phyloP scores from a whole-genome alignment of 2,113 vertebrate genomes.

The Amblyopsis rosae region DNA sequence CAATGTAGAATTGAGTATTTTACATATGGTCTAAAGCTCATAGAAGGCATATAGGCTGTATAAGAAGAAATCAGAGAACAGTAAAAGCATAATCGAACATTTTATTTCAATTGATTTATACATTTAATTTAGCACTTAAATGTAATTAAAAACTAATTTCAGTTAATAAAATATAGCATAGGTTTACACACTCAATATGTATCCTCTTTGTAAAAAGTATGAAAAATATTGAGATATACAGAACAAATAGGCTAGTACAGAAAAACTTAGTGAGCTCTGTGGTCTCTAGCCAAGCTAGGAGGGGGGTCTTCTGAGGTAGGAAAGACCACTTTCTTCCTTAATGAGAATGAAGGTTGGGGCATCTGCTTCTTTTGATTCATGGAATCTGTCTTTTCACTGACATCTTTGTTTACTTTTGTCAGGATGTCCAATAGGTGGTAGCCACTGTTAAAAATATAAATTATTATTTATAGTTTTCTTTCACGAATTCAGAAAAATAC shows the following conservation, averaged over 20 bases:
- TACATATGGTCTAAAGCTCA: too few relatives aligned
- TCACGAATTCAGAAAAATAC: neutral
- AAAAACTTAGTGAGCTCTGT: neutral
- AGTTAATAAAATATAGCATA: too few relatives aligned
- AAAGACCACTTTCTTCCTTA: constrained; percentile 82
- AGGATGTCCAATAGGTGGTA: constrained; percentile 86
- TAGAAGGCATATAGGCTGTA: too few relatives aligned
- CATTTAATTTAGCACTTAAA: too few relatives aligned
- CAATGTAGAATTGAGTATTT: too few relatives aligned
- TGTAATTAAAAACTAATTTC: too few relatives aligned
- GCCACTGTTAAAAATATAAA: constrained; percentile 56
- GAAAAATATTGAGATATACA: constrained; percentile 4
- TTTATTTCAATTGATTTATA: too few relatives aligned
- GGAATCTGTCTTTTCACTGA: constrained; percentile 60
- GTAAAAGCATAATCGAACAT: too few relatives aligned
- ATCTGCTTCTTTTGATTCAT: constrained; percentile 79
- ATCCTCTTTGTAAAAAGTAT: neutral
- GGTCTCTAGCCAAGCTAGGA: constrained; percentile 7
- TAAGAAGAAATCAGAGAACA: too few relatives aligned
- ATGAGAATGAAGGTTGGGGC: constrained; percentile 82
- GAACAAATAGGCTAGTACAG: neutral
- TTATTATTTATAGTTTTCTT: neutral
- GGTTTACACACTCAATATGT: neutral
- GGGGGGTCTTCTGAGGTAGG: constrained; percentile 64
- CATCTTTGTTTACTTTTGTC: constrained; percentile 86